phyloP scores from a whole-genome alignment of 2,797 vertebrate genomes.

The Coluber constrictor region DNA sequence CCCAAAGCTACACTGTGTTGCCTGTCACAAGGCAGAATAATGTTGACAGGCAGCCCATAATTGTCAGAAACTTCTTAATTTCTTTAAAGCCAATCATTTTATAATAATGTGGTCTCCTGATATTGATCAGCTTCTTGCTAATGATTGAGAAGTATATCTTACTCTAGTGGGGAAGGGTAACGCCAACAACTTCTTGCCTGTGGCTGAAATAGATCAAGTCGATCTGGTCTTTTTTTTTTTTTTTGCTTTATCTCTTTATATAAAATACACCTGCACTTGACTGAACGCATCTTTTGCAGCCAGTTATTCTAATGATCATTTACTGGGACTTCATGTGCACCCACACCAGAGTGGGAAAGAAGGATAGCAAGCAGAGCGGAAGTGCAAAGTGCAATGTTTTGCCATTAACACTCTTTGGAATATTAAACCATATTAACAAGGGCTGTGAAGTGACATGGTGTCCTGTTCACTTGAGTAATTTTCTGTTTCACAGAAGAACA shows the following conservation, averaged over 20 bases:
- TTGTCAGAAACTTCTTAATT: conserved; percentile 30
- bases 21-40: conserved; percentile 35
- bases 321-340: neutral
- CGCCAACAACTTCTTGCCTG: conserved; percentile 11
- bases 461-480: conserved; percentile 4
- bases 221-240: conserved; percentile 19
- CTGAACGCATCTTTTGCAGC: neutral
- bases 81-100: neutral
- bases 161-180: neutral
- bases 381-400: neutral
- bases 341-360: too few species aligned
- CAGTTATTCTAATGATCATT: conserved; percentile 12
- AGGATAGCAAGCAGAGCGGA: neutral
- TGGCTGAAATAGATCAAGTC: conserved; percentile 15
- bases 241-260: conserved; percentile 25
- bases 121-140: conserved; percentile 33
- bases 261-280: conserved; percentile 20
- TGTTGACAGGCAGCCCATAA: neutral
- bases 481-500: neutral
- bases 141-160: conserved; percentile 27
- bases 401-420: neutral
- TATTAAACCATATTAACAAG: conserved; percentile 25
- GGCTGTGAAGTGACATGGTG: neutral
- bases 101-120: neutral
- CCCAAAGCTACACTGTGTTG: conserved; percentile 16